phyloP scores from a whole-genome alignment of 2,113 vertebrate species.

The Zootoca vivipara region DNA sequence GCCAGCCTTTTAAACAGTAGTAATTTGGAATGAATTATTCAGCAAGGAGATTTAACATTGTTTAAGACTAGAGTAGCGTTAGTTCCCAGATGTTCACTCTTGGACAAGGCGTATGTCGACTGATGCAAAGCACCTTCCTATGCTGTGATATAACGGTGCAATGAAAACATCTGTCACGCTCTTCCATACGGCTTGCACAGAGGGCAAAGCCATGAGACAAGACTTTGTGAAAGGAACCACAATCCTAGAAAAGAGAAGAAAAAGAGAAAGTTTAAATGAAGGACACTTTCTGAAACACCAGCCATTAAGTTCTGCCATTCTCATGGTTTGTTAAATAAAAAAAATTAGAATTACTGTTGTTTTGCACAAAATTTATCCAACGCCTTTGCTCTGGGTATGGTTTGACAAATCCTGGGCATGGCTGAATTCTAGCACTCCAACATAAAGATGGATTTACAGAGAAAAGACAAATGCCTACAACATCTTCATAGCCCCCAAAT shows the following conservation, averaged over 20 bases:
- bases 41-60: slow-evolving; percentile 60
- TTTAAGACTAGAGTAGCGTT: slow-evolving; percentile 41
- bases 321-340: background rate
- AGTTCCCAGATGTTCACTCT: slow-evolving; percentile 55
- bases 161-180: slow-evolving; percentile 82
- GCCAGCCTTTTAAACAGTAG: slow-evolving; percentile 52
- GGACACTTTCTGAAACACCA: background rate
- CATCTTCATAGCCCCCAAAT: background rate
- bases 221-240: slow-evolving; percentile 88
- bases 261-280: slow-evolving; percentile 20
- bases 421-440: background rate
- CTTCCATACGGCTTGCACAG: slow-evolving; percentile 85
- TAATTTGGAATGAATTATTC: slow-evolving; percentile 58
- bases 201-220: slow-evolving; percentile 85
- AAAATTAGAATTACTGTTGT: background rate
- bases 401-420: background rate
- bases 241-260: slow-evolving; percentile 78
- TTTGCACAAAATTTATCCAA: background rate
- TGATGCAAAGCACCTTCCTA: slow-evolving; percentile 81
- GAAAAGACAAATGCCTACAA: background rate
- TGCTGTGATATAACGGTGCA: slow-evolving; percentile 80
- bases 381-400: background rate
- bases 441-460: background rate
- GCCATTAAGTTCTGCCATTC: background rate
- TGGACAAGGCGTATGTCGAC: slow-evolving; percentile 76